Evolutionary conservation across 2,797 vertebrate genomes (phyloP).

Genomic region (Pangasius sanitwongsei): DNA sequence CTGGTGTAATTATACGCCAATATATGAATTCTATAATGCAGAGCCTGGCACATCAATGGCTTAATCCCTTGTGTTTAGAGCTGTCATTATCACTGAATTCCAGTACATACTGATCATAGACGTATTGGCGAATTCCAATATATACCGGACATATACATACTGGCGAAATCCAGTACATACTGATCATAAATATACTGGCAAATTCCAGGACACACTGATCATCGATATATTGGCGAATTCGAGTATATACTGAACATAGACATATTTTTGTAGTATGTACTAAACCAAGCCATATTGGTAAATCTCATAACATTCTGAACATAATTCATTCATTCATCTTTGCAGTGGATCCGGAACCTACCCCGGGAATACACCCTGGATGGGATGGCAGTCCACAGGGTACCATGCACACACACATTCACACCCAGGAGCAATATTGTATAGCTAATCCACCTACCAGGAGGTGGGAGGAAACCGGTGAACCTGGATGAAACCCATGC

Average conservation of each 20-base stretch:
- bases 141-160: neutral
- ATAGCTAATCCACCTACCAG: neutral
- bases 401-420: neutral
- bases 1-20: neutral
- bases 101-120: neutral
- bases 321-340: neutral
- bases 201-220: neutral
- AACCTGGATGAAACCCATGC: neutral
- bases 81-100: neutral
- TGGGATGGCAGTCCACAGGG: neutral
- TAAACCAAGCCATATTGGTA: neutral
- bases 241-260: neutral
- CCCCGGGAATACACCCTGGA: neutral
- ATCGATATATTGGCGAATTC: too few species aligned
- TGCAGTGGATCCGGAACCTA: neutral
- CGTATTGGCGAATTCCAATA: neutral
- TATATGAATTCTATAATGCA: slow-evolving; percentile 14
- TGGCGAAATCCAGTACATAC: neutral
- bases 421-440: neutral
- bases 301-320: neutral
- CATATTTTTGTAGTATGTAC: neutral
- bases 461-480: neutral
- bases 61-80: neutral
- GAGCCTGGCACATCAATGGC: slow-evolving; percentile 9
- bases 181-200: neutral